Conservation (phyloP, 2,797 vertebrate genomes). For the Bryconaethiops microstoma region DNA sequence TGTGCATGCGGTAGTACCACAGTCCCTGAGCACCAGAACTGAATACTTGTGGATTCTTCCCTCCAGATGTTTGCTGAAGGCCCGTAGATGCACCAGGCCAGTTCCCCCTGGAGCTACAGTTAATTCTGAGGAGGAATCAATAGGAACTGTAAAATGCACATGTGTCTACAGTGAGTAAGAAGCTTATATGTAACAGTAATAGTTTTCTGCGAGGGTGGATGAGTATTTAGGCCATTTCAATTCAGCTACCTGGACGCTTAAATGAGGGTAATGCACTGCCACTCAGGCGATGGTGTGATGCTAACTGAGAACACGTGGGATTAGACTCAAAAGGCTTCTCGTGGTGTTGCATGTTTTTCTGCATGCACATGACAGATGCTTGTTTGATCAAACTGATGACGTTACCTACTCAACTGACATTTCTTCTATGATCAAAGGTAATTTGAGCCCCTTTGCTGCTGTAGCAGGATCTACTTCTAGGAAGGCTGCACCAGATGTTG, state of each 20-base stretch:
- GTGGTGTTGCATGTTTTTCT: too few relatives aligned
- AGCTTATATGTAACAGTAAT: not conserved
- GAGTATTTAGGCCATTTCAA: not conserved
- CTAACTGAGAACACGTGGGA: conserved; percentile 7
- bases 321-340: too few relatives aligned
- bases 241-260: not conserved
- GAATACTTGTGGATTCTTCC: conserved; percentile 53
- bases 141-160: not conserved
- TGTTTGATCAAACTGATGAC: too few relatives aligned
- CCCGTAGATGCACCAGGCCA: conserved; percentile 17
- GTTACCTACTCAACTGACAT: too few relatives aligned
- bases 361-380: not conserved
- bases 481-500: too few relatives aligned
- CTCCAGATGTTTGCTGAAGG: conserved; percentile 52
- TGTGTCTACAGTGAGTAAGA: not conserved
- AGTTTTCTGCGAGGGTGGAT: conserved; percentile 1
- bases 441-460: too few relatives aligned
- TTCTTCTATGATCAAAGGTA: too few relatives aligned
- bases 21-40: conserved; percentile 52
- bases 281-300: not conserved
- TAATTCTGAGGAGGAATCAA: not conserved
- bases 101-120: conserved; percentile 32
- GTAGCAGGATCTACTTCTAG: too few relatives aligned
- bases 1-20: conserved; percentile 1
- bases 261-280: not conserved